Evolutionary conservation across 2,113 vertebrate species (phyloP).

Genomic region (Macaca fascicularis): T2T-MFA8v1.1 NC_088385.1:132872001-132872500

Average conservation of each 20-base stretch:
- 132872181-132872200: rapidly evolving
- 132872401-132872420: neutral
- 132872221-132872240: neutral
- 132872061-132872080: rapidly evolving
- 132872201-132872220: no score
- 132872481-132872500: neutral
- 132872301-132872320: neutral
- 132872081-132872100: rapidly evolving
- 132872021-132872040: rapidly evolving
- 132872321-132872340: rapidly evolving
- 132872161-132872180: neutral
- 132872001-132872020: rapidly evolving
- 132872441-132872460: neutral
- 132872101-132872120: neutral
- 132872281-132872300: no score
- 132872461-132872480: no score
- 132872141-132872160: rapidly evolving
- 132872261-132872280: neutral
- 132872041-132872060: rapidly evolving
- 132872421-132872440: neutral
- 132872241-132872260: neutral
- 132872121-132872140: rapidly evolving
- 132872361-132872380: neutral
- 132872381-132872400: neutral
- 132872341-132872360: neutral